Base-by-base conservation (phyloP, 2,888 invertebrate genomes). In the Heliconius cydno region DNA sequence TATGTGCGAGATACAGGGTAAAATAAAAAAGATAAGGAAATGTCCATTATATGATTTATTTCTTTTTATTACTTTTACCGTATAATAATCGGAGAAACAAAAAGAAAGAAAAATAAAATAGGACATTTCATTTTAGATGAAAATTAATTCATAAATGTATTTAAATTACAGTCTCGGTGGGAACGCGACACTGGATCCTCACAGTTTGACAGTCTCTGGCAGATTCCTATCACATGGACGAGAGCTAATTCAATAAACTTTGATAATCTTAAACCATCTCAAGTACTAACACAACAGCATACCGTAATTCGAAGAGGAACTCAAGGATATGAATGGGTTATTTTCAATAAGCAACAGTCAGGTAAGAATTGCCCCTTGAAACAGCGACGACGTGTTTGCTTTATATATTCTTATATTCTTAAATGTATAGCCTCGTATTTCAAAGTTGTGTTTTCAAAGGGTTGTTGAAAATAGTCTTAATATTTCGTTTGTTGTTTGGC, bases 291-390 rank as follows among this genome's bases (percentile, higher is more conserved):
- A 2, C 84, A 72, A 0, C 84, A 85, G 78, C 73, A 85, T 0
- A 86, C 86, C 2, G 80, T 84, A 1, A 87, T 95, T 10, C 77
- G 90, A 0, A 88, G 92, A 79, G 92, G 90, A 22, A 87, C 87
- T 1, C 84, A 82, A 75, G 92, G 91, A 5, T 80, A 86, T 3
- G 95, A 96, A 83, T 97, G 96, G 96, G 92, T 96, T 12, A 90
- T 97, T 41, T 94, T 96, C 80, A 97, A 97, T 86, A 91, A 96
- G 73, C 96, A 96, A 85, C 92, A 95, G 86, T 92, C 95, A 81
- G 96, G 96, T 96, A 87, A 87, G 86, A 75, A 60, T 52, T 22
- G 52, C 6, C 7, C 19, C 19, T 52, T 9, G 19, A 52, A 52
- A 52, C 19, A 52, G 52, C 0, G 52, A 52, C 15, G 52, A 19